Percentiles rank a stretch among this genome's conserved stretches.
Conservation (phyloP, 2,888 invertebrate genomes). For the Amitus sp. region DNA sequence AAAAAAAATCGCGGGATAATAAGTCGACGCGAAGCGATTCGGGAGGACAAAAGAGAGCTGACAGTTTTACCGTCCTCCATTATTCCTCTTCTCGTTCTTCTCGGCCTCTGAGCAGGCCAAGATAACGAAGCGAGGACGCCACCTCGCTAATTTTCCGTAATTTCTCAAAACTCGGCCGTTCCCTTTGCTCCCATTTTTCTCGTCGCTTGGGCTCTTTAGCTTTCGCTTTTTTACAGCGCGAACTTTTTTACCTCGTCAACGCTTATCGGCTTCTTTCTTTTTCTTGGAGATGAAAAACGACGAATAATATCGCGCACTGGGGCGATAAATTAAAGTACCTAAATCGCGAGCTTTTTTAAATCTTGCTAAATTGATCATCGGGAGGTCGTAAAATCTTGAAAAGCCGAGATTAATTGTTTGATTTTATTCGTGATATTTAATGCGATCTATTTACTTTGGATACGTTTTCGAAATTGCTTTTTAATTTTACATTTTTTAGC, state of each 20-base stretch:
- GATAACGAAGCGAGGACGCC: slow-evolving; percentile 55
- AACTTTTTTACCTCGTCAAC: slow-evolving; percentile 42
- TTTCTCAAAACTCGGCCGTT: slow-evolving; percentile 51
- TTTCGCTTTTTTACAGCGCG: slow-evolving; percentile 20
- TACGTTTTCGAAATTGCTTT: too few species aligned
- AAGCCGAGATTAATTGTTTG: too few species aligned
- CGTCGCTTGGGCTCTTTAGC: slow-evolving; percentile 13
- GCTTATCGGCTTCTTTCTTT: slow-evolving; percentile 17
- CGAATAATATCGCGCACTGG: slow-evolving; percentile 59
- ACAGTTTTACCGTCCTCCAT: slow-evolving; percentile 17
- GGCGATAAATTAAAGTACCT: slow-evolving; percentile 19
- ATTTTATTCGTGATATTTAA: too few species aligned
- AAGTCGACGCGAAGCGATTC: too few species aligned
- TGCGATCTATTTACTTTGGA: too few species aligned
- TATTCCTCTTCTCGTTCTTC: slow-evolving; percentile 22
- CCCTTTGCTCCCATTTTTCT: slow-evolving; percentile 12
- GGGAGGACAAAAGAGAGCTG: too few species aligned
- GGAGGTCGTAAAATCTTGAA: too few species aligned
- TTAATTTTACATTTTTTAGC: too few species aligned
- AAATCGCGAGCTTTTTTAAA: too few species aligned
- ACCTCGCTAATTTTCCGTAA: slow-evolving; percentile 59
- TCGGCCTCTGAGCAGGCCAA: slow-evolving; percentile 24
- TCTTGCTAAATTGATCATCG: too few species aligned
- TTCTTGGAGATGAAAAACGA: slow-evolving; percentile 50
- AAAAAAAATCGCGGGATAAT: too few species aligned